Evolutionary conservation across 2,113 vertebrate species (phyloP), one percentile per base, ranked within the genome.

Genomic region (Mola mola): DNA sequence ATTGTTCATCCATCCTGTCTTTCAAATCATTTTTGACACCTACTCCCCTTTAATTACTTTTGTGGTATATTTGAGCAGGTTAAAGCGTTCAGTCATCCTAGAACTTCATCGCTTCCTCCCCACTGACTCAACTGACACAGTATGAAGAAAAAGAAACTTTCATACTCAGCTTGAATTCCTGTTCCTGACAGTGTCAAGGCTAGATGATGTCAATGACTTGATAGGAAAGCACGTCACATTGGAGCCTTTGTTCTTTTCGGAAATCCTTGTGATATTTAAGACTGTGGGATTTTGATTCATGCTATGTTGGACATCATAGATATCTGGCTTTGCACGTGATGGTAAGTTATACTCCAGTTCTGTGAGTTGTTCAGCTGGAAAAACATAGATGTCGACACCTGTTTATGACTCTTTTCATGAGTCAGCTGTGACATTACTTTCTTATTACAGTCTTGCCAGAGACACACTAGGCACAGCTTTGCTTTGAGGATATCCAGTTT

Each of bases 101-200:
- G 66, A 68, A 59, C 68, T 74, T 78, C 71, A 85, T 85, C 75
- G 64, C 78, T 78, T 78, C 82, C 85, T 75, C 34, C 37, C 64
- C 34, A 60, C 55, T 74, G 78, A 79, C 69, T 73, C 42, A 3
- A 55, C 50, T 57, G 64, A 74, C 70, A 66, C 47, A 8, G 56
- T 17, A 61, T 21, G 21, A 16, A 6, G 17, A 50, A 75, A 56
- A 43, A n/a, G 31, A 53, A 70, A 43, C 37, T 69, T 65, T 70
- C 38, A 8, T 61, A 63, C 57, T 73, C 60, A 41, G 59, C 46
- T 72, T 83, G 64, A 87, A 74, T 84, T 81, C 53, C 80, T 64
- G 68, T 40, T 84, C 56, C 26, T 75, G 67, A 43, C 22, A 25
- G 61, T 56, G 42, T 70, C 60, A 55, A 83, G 55, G 51, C 37